phyloP scores from a whole-genome alignment of 2,797 vertebrate genomes.

The Arremon brunneinucha region DNA sequence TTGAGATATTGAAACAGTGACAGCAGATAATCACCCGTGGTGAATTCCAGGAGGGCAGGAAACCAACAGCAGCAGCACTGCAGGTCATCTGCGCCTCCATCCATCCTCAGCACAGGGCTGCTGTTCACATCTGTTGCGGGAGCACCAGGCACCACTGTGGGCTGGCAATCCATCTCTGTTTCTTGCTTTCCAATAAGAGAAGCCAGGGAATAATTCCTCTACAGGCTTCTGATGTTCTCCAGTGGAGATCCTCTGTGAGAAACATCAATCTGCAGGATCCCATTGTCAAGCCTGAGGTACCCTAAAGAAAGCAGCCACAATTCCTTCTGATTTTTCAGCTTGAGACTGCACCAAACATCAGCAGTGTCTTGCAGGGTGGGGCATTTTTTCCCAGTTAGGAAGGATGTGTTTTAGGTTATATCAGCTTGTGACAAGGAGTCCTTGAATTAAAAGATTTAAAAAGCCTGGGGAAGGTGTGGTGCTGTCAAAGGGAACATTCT shows the following conservation, averaged over 20 bases:
- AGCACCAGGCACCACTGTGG: background rate
- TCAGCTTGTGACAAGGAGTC: background rate
- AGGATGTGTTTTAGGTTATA: background rate
- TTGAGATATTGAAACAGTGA: conserved; percentile 70
- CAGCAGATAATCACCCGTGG: conserved; percentile 58
- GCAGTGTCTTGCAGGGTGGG: background rate
- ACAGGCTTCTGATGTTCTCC: background rate
- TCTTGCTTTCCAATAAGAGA: background rate
- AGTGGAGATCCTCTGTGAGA: background rate
- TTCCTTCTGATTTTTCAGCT: background rate
- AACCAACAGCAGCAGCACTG: background rate
- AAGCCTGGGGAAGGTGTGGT: background rate
- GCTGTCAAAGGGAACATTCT: background rate
- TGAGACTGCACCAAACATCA: background rate
- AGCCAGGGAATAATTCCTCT: background rate
- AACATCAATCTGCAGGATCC: background rate
- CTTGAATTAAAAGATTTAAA: background rate
- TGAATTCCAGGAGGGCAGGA: conserved; percentile 41
- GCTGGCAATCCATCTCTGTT: background rate
- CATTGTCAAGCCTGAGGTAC: background rate
- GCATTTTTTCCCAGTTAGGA: background rate
- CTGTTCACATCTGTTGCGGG: background rate
- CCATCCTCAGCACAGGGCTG: background rate
- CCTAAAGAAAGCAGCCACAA: background rate
- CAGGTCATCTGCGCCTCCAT: conserved; percentile 15